Evolutionary conservation across 2,113 vertebrate genomes (phyloP).

Genomic region (Andinoacara biseriatus): DNA sequence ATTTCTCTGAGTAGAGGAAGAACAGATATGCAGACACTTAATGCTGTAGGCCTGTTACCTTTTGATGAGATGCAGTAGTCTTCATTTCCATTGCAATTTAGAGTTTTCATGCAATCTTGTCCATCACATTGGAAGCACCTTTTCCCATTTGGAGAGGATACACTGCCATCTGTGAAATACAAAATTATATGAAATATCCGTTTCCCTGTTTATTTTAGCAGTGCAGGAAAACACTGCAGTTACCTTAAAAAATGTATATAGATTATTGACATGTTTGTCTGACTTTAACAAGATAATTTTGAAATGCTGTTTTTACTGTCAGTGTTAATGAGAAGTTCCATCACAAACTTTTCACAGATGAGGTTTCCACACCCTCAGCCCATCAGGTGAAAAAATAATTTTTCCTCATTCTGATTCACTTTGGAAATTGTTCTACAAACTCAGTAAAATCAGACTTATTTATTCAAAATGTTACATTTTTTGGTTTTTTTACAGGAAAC

Average conservation of each 20-base stretch:
- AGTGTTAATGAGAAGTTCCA: too few relatives aligned
- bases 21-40: neutral
- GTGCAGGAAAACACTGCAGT: too few relatives aligned
- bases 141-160: conserved; percentile 50
- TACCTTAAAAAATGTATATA: too few relatives aligned
- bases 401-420: neutral
- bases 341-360: too few relatives aligned
- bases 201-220: too few relatives aligned
- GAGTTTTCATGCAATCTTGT: neutral
- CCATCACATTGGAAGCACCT: conserved; percentile 58
- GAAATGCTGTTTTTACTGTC: too few relatives aligned
- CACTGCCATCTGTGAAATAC: conserved; percentile 5
- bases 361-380: too few relatives aligned
- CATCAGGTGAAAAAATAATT: neutral
- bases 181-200: neutral
- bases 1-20: neutral
- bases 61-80: conserved; percentile 48
- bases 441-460: too few relatives aligned
- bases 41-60: conserved; percentile 25
- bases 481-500: neutral
- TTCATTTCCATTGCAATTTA: conserved; percentile 56
- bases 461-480: neutral
- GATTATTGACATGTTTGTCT: too few relatives aligned
- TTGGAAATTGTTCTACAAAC: too few relatives aligned
- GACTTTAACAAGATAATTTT: too few relatives aligned